phyloP scores from a whole-genome alignment of 2,797 vertebrate species.

The Sebastes iracundus region DNA sequence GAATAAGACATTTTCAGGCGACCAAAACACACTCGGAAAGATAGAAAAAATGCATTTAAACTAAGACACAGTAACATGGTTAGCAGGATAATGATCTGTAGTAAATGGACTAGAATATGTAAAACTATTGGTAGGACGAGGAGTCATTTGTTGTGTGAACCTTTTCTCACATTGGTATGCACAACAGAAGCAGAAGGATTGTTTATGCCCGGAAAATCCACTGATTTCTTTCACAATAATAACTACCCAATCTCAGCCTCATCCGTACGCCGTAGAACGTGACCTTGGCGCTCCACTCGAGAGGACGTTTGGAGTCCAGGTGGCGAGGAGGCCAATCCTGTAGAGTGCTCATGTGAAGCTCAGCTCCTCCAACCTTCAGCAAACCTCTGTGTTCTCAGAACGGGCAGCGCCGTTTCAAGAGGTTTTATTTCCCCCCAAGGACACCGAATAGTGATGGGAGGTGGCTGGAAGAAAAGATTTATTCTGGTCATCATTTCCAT shows the following conservation, averaged over 20 bases:
- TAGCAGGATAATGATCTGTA: not conserved
- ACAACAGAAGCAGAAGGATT: too few relatives aligned
- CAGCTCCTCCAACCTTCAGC: not conserved
- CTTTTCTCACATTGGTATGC: too few relatives aligned
- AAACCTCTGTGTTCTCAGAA: not conserved
- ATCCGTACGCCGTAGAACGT: not conserved
- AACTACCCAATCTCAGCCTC: not conserved
- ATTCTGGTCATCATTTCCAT: slow-evolving; percentile 1
- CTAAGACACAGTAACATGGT: not conserved
- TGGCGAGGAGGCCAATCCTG: not conserved
- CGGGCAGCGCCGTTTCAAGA: not conserved
- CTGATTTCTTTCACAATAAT: too few relatives aligned
- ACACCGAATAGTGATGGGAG: not conserved
- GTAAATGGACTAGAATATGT: not conserved
- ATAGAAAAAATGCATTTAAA: not conserved
- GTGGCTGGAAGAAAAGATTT: not conserved
- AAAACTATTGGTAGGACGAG: too few relatives aligned
- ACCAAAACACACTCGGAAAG: too few relatives aligned
- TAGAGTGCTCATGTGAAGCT: not conserved
- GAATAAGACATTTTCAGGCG: too few relatives aligned
- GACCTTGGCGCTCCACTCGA: not conserved
- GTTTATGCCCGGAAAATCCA: too few relatives aligned
- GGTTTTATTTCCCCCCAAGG: not conserved
- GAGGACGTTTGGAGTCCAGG: not conserved
- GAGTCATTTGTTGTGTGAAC: too few relatives aligned